Evolutionary conservation across 2,113 vertebrate species (phyloP).

Genomic region (Tenrec ecaudatus): DNA sequence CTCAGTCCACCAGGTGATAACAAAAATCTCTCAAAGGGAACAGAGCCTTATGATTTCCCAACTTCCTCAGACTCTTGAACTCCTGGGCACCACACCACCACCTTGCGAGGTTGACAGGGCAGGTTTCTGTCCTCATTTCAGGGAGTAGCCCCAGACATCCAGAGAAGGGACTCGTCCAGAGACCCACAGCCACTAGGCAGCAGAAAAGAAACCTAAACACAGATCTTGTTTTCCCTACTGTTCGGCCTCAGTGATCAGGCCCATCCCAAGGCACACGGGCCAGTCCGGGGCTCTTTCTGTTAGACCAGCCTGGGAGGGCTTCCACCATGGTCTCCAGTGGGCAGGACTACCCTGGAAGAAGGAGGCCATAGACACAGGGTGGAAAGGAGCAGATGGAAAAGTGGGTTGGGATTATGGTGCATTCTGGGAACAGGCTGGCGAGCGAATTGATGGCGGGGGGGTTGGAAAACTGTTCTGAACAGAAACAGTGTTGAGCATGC

Average conservation of each 20-base stretch:
- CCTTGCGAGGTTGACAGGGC: background rate
- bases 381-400: background rate
- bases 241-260: background rate
- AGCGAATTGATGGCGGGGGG: background rate
- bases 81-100: background rate
- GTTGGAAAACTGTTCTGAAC: background rate
- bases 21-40: slow-evolving; percentile 42
- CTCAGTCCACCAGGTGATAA: background rate
- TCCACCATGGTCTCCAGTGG: background rate
- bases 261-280: fast-evolving
- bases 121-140: background rate
- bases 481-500: background rate
- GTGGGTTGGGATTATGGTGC: no score
- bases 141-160: background rate
- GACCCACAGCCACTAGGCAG: background rate
- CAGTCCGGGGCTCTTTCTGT: background rate
- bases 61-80: background rate
- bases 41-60: background rate
- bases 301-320: background rate
- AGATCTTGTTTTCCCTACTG: background rate
- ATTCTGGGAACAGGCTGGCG: background rate
- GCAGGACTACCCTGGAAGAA: no score
- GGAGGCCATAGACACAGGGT: background rate
- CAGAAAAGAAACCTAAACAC: background rate
- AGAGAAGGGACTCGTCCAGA: background rate